phyloP scores from a whole-genome alignment of 2,888 invertebrate species.

The Drymonia ruficornis region DNA sequence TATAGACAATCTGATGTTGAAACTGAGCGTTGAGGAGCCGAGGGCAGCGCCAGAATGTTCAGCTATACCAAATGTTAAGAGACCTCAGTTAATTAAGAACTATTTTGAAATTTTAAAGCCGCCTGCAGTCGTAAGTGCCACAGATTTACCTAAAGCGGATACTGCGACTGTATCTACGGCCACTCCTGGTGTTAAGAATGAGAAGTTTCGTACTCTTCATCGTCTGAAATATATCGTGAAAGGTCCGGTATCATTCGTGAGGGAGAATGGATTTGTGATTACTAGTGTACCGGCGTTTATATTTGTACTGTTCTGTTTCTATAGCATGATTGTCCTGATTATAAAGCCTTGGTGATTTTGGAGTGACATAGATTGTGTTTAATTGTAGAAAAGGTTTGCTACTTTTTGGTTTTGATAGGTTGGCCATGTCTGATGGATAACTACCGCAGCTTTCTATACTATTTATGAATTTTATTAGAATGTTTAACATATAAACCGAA shows the following conservation, averaged over 20 bases:
- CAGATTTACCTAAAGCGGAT: conserved; percentile 39
- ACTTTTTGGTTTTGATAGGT: not conserved
- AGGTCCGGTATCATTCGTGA: conserved; percentile 47
- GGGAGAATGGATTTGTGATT: conserved; percentile 62
- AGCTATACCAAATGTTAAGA: conserved; percentile 32
- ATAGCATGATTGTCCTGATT: conserved; percentile 53
- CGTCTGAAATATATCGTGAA: conserved; percentile 28
- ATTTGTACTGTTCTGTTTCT: conserved; percentile 54
- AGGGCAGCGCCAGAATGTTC: conserved; percentile 18
- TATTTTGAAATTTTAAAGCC: conserved; percentile 51
- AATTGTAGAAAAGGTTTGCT: not conserved
- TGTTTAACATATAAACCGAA: too few relatives aligned
- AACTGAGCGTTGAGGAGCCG: conserved; percentile 42
- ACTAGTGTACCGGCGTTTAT: conserved; percentile 66
- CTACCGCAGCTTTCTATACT: too few relatives aligned
- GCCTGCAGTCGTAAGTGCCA: conserved; percentile 16
- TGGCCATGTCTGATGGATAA: too few relatives aligned
- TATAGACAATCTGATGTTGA: conserved; percentile 59
- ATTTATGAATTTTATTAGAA: too few relatives aligned
- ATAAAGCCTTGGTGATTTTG: conserved; percentile 47
- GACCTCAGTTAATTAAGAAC: conserved; percentile 43
- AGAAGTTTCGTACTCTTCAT: conserved; percentile 11
- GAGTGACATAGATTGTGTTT: not conserved
- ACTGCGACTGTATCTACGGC: conserved; percentile 40
- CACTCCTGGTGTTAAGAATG: conserved; percentile 19